Evolutionary conservation across 1,140 invertebrate species (phyloP).

Genomic region (Thrips palmi): DNA sequence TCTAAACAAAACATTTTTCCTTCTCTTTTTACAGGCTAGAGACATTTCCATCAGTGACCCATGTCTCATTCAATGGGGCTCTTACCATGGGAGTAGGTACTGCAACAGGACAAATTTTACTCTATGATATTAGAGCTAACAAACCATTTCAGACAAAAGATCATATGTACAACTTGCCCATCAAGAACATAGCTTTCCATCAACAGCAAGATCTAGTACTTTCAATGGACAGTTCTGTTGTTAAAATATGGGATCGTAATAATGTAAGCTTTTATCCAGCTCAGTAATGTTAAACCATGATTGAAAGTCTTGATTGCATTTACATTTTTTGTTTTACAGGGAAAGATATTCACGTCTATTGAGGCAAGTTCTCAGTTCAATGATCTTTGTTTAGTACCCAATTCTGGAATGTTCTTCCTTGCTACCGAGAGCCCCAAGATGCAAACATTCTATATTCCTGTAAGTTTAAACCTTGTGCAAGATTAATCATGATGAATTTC

Average conservation of each 20-base stretch:
- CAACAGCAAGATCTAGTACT: constrained; percentile 61
- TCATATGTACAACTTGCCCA: constrained; percentile 85
- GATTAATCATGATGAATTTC: neutral
- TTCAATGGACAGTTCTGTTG: constrained; percentile 77
- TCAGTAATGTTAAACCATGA: neutral
- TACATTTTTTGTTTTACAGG: constrained; percentile 35
- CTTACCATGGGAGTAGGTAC: constrained; percentile 83
- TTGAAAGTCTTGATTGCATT: constrained; percentile 9
- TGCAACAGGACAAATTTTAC: constrained; percentile 74
- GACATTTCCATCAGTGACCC: constrained; percentile 56
- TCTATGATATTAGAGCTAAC: constrained; percentile 87
- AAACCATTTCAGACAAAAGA: constrained; percentile 84
- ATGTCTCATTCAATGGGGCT: constrained; percentile 62
- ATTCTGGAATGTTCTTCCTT: constrained; percentile 81
- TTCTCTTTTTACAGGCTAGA: constrained; percentile 31
- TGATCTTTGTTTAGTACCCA: constrained; percentile 74
- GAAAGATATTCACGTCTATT: constrained; percentile 83
- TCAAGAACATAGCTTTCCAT: constrained; percentile 79
- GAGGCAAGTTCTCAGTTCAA: constrained; percentile 73
- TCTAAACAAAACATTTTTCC: constrained; percentile 7
- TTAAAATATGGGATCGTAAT: constrained; percentile 91
- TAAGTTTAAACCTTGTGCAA: constrained; percentile 22
- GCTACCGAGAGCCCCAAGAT: constrained; percentile 92
- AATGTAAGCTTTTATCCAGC: constrained; percentile 36
- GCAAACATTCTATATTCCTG: constrained; percentile 84